phyloP scores from a whole-genome alignment of 2,797 vertebrate species.

The Phylloscopus collybita region DNA sequence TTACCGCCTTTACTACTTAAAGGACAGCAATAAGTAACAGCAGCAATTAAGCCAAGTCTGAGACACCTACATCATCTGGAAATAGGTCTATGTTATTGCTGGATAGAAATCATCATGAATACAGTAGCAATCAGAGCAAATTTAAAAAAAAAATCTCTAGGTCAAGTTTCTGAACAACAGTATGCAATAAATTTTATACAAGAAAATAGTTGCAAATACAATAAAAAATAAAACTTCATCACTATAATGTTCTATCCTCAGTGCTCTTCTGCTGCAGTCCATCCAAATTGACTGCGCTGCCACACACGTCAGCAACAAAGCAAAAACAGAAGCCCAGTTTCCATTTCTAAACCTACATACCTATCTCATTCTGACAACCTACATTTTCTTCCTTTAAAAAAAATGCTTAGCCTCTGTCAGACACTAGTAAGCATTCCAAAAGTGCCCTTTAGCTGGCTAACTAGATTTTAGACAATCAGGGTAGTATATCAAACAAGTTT shows the following conservation, averaged over 20 bases:
- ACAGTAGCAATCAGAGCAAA: not conserved
- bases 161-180: not conserved
- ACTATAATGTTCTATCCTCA: not conserved
- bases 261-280: not conserved
- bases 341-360: not conserved
- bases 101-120: not conserved
- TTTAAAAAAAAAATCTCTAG: not conserved
- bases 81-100: not conserved
- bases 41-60: not conserved
- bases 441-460: slow-evolving; percentile 30
- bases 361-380: not conserved
- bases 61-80: not conserved
- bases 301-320: not conserved
- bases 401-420: slow-evolving; percentile 24
- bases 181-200: not conserved
- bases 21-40: not conserved
- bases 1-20: not conserved
- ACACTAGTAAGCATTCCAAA: slow-evolving; percentile 40
- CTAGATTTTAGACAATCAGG: slow-evolving; percentile 31
- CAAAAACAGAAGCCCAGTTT: slow-evolving; percentile 11
- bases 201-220: not conserved
- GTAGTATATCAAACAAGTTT: not conserved
- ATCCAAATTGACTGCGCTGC: not conserved
- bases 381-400: slow-evolving; percentile 55
- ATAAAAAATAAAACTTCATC: not conserved